Evolutionary conservation across 2,113 vertebrate genomes (phyloP).

Genomic region (Centropus bengalensis): DNA sequence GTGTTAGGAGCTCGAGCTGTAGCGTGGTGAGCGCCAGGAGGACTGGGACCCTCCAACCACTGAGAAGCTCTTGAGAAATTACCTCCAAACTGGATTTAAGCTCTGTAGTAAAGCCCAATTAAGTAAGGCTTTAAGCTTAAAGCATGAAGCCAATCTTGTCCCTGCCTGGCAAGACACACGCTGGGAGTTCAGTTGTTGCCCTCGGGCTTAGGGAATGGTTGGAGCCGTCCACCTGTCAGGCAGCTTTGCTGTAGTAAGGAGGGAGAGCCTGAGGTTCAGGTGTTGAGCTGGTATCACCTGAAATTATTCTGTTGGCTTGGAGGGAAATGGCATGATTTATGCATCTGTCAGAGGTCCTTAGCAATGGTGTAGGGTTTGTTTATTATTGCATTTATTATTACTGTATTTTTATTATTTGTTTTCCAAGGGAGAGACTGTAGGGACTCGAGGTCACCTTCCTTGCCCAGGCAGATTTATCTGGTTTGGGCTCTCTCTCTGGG

Average conservation of each 20-base stretch:
- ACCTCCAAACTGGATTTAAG: not conserved
- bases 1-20: not conserved
- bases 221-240: not conserved
- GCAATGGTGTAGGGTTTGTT: not conserved
- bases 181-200: not conserved
- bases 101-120: not conserved
- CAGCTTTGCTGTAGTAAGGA: not conserved
- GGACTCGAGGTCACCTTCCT: not conserved
- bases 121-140: not conserved
- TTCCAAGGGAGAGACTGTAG: fast-evolving
- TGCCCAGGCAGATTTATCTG: fast-evolving
- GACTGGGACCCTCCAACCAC: not conserved
- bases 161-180: not conserved
- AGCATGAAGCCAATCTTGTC: not conserved
- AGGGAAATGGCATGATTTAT: not conserved
- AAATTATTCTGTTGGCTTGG: not conserved
- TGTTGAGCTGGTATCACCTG: not conserved
- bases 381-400: not conserved
- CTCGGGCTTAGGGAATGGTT: not conserved
- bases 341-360: not conserved
- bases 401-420: too few relatives aligned
- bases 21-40: fast-evolving
- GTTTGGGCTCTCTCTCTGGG: not conserved
- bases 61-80: not conserved
- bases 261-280: not conserved